Evolutionary conservation across 1,140 invertebrate species (phyloP), one percentile per base, ranked within the genome.

Genomic region (Tetragonula clypearis): DNA sequence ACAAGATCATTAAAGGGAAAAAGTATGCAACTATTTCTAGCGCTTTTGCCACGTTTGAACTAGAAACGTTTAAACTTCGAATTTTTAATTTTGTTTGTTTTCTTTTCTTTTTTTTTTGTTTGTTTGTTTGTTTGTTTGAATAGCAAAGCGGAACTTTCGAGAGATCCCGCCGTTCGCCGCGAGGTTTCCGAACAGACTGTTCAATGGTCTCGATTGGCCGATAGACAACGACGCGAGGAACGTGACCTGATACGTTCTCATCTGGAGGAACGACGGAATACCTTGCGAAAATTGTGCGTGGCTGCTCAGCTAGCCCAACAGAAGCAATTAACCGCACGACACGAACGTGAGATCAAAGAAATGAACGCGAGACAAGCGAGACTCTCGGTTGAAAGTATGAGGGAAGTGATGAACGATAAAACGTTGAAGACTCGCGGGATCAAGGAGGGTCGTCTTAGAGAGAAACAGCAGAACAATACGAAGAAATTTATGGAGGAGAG

Each of bases 401-500:
- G 98, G 95, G 98, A 99, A 94, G 98, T 99, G 5, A 96, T 97
- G 92, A 98, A 97, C 93, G 99, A 99, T 93, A 99, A 99, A 94
- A 99, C 98, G 0, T 95, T 99, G 49, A 98, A 99, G 94, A 99
- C 99, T 71, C 99, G 99, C 92, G 98, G 98, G 35, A 99, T 99
- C 92, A 98, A 99, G 91, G 99, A 99, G 91, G 96, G 99, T 86
- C 96, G 98, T 58, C 94, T 99, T 30, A 96, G 98, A 85, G 99
- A 99, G 94, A 98, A 99, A 91, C 99, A 99, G 92, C 98, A 99
- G 92, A 99, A 99, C 93, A 99, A 99, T 93, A 99, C 99, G 26
- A 99, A 99, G 94, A 98, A 99, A 91, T 99, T 99, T 92, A 98
- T 99, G 96, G 99, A 99, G 91, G 99, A 99, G 94, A 96, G 98